These are phyloP conservation scores for Palythoa grandis DNA, from an alignment of 92 coral and sea anemone genomes.

Conservation along the genomic window DNA sequence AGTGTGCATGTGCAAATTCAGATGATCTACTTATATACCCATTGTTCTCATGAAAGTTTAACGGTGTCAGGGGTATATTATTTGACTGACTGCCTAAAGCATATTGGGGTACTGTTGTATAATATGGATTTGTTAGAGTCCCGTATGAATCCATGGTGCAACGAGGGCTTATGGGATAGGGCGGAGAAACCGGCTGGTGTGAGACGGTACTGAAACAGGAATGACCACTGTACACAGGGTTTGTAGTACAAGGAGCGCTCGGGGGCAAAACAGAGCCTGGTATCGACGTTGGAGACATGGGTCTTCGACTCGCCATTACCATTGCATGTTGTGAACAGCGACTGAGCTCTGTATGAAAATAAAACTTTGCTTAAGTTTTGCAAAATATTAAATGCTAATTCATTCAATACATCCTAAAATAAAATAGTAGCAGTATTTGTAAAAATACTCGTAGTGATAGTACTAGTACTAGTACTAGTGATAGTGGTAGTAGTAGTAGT, in stretches of 20 bases:
- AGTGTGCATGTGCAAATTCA: constrained; percentile 57
- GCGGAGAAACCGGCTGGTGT: constrained; percentile 70
- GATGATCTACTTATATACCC: constrained; percentile 49
- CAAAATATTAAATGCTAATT: neutral
- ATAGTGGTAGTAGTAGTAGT: neutral
- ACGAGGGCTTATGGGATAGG: constrained; percentile 79
- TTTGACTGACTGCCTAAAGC: constrained; percentile 64
- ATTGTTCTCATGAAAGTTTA: constrained; percentile 53
- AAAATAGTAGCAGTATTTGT: neutral
- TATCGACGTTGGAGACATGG: constrained; percentile 30
- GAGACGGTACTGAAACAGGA: constrained; percentile 72
- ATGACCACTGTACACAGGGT: constrained; percentile 61
- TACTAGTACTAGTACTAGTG: neutral
- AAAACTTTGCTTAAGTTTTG: neutral
- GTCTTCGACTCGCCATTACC: constrained; percentile 18
- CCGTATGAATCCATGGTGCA: constrained; percentile 79
- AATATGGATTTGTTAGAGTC: constrained; percentile 64
- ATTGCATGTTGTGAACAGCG: constrained; percentile 62
- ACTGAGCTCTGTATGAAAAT: constrained; percentile 46
- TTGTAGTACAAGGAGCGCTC: constrained; percentile 56
- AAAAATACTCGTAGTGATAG: neutral
- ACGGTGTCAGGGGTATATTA: constrained; percentile 52
- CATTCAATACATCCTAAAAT: neutral
- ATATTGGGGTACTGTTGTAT: constrained; percentile 67
- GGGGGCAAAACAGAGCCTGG: constrained; percentile 50